Percentiles rank a stretch among this genome's conserved stretches.
Evolutionary conservation across 2,888 invertebrate species (phyloP).

Genomic region (Masnerella sp.): DNA sequence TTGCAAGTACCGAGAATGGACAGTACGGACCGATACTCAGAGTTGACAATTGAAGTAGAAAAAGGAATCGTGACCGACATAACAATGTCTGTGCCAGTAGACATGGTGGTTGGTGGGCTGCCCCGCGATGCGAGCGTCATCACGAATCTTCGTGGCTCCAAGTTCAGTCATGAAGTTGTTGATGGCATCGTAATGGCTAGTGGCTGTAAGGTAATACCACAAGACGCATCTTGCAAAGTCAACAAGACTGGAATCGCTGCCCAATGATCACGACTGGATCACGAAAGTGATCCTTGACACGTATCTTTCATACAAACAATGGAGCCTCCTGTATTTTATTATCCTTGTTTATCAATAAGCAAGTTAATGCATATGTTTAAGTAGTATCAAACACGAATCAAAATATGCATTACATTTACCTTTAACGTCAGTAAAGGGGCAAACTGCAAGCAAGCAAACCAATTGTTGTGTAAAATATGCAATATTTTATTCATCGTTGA

Average conservation of each 20-base stretch:
- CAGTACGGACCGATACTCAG: slow-evolving; percentile 76
- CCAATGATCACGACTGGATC: slow-evolving; percentile 64
- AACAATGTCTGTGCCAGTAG: slow-evolving; percentile 82
- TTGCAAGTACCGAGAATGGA: slow-evolving; percentile 80
- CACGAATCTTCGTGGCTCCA: slow-evolving; percentile 82
- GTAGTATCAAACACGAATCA: too few relatives aligned
- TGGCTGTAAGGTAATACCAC: slow-evolving; percentile 70
- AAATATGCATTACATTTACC: too few relatives aligned
- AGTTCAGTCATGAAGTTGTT: slow-evolving; percentile 82
- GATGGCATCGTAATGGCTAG: slow-evolving; percentile 80
- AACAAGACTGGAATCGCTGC: slow-evolving; percentile 71
- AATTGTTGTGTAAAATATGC: too few relatives aligned
- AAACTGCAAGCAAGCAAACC: too few relatives aligned
- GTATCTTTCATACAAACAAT: not conserved
- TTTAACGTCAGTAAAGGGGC: too few relatives aligned
- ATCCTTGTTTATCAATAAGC: not conserved
- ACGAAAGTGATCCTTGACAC: slow-evolving; percentile 52
- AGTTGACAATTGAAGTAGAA: slow-evolving; percentile 83
- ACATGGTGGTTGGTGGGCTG: slow-evolving; percentile 81
- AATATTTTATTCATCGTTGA: too few relatives aligned
- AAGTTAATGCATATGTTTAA: not conserved
- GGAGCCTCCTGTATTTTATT: slow-evolving; percentile 16
- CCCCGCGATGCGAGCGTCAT: slow-evolving; percentile 83
- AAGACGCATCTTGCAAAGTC: slow-evolving; percentile 63
- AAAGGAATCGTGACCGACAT: slow-evolving; percentile 84